Evolutionary conservation across 2,113 vertebrate species (phyloP).

Genomic region (Dolichotis patagonum): DNA sequence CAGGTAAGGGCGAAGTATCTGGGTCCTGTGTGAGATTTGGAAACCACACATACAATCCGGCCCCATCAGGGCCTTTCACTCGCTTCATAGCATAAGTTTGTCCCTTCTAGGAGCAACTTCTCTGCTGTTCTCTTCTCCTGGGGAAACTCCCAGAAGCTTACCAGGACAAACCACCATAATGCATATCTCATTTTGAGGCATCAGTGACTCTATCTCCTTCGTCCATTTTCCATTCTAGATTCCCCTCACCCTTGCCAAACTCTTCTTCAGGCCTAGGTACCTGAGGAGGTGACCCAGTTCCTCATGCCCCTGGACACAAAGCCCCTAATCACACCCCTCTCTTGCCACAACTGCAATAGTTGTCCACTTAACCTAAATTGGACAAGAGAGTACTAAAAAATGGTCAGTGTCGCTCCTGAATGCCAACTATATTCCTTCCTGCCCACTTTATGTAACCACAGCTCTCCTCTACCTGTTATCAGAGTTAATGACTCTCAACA

Average conservation of each 20-base stretch:
- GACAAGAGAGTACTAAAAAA: neutral
- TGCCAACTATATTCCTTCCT: neutral
- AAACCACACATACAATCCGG: neutral
- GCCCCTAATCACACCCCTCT: neutral
- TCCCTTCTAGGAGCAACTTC: neutral
- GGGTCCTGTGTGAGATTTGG: neutral
- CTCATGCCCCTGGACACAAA: neutral
- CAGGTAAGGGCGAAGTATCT: neutral
- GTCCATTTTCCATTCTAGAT: neutral
- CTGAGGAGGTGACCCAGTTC: no score
- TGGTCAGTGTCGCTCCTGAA: neutral
- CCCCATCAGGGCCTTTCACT: fast-evolving
- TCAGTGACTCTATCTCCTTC: neutral
- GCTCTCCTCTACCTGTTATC: neutral
- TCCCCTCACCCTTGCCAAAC: neutral
- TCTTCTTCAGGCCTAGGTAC: neutral
- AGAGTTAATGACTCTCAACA: no score
- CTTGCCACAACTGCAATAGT: neutral
- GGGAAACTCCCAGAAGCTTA: neutral
- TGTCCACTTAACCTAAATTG: neutral
- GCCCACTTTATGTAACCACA: neutral
- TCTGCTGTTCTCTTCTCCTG: neutral
- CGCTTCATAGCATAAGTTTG: neutral
- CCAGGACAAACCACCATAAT: neutral
- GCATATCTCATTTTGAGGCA: neutral